phyloP scores from a whole-genome alignment of 2,113 vertebrate genomes.

The Gobius niger region DNA sequence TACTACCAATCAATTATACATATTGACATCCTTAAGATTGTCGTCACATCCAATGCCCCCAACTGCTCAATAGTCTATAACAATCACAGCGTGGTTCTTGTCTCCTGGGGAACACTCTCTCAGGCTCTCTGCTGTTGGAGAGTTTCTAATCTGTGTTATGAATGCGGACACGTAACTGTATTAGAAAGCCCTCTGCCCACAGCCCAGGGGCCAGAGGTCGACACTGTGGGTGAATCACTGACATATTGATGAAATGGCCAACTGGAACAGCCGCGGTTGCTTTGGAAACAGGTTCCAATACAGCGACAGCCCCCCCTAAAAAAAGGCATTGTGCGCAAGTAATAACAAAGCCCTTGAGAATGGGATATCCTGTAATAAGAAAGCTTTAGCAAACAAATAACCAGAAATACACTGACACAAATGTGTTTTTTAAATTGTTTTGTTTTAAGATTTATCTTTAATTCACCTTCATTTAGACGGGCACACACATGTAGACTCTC shows the following conservation, averaged over 20 bases:
- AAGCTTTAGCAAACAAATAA: background rate
- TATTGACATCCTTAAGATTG: background rate
- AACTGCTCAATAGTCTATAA: background rate
- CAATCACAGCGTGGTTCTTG: background rate
- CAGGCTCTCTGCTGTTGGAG: background rate
- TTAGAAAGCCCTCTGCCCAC: constrained; percentile 9
- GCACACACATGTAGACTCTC: too few species aligned
- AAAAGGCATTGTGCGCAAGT: background rate
- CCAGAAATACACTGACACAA: background rate
- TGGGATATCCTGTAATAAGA: constrained; percentile 2
- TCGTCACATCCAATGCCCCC: background rate
- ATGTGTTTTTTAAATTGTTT: background rate
- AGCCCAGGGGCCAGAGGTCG: constrained; percentile 6
- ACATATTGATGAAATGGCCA: constrained; percentile 32
- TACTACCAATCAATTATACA: too few species aligned
- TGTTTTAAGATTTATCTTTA: too few species aligned
- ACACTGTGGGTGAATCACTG: constrained; percentile 2
- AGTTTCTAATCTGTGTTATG: constrained; percentile 38
- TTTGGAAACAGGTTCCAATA: constrained; percentile 21
- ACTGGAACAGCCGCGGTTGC: constrained; percentile 34
- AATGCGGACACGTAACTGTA: constrained; percentile 32
- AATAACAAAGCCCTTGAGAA: constrained; percentile 6
- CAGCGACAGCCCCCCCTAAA: background rate
- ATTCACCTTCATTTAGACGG: too few species aligned
- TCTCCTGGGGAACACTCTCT: constrained; percentile 17